These are phyloP conservation scores for Sinodicranocentrus sp. DNA, from an alignment of 2,888 invertebrate genomes.

Conservation along the genomic window DNA sequence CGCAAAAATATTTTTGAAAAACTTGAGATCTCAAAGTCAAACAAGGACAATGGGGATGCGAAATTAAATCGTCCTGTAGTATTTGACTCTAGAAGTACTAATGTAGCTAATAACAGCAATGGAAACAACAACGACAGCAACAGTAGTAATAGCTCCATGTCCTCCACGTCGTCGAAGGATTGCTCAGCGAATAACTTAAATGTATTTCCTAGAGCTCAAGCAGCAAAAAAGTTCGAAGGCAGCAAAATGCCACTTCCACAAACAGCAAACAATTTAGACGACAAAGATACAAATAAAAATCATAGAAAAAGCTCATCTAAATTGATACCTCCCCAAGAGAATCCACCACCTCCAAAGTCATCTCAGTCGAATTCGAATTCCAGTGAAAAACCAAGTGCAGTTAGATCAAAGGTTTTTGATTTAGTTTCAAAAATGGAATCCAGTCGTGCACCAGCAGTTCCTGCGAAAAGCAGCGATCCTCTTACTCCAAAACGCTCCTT, in stretches of 20 bases:
- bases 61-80: constrained; percentile 72
- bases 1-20: constrained; percentile 48
- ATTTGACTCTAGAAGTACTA: constrained; percentile 73
- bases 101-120: constrained; percentile 48
- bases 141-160: constrained; percentile 53
- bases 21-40: constrained; percentile 43
- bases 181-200: constrained; percentile 40
- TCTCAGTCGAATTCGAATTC: constrained; percentile 37
- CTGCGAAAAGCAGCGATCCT: constrained; percentile 71
- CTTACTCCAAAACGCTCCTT: constrained; percentile 72
- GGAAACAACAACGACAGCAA: constrained; percentile 62
- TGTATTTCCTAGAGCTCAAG: constrained; percentile 37
- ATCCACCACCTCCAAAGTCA: constrained; percentile 47
- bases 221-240: constrained; percentile 69
- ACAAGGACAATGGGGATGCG: constrained; percentile 34
- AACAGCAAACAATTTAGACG: constrained; percentile 55
- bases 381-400: constrained; percentile 59
- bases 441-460: constrained; percentile 70
- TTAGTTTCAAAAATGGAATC: constrained; percentile 76
- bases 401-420: constrained; percentile 75
- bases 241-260: constrained; percentile 73
- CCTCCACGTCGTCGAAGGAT: constrained; percentile 58
- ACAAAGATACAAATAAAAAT: constrained; percentile 62
- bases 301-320: constrained; percentile 47
- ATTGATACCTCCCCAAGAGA: constrained; percentile 16